Evolutionary conservation across 2,797 vertebrate genomes (phyloP), one percentile per base, ranked within the genome.

Genomic region (Phoebastria nigripes): DNA sequence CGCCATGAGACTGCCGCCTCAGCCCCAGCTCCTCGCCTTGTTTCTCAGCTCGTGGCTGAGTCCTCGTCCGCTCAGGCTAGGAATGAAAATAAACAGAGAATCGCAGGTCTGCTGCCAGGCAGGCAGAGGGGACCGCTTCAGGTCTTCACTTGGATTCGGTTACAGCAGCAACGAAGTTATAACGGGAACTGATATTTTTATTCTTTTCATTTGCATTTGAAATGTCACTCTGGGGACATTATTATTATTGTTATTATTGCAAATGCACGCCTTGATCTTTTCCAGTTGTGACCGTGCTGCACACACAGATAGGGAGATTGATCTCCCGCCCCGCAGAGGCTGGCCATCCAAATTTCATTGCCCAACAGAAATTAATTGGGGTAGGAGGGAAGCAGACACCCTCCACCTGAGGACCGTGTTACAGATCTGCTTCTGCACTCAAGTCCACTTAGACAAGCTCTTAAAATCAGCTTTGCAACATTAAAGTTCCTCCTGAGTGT

Each of bases 181-280:
- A 94, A 84, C 70, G 84, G 90, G 86, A 95, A 87, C 63, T 9
- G 35, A 25, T 93, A 93, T 87, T 94, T 94, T 93, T 89, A 90
- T 89, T 90, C 66, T 82, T 90, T 87, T 54, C 37, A 90, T 96
- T 94, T 96, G 90, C 90, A 89, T 96, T 87, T 84, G 70, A 84
- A 95, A 93, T 72, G 71, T 52, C 86, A 41, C 92, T 54, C 73
- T 37, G 47, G 88, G 94, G 92, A 90, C 46, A 12, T 55, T 46
- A 41, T 70, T 83, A 18, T 78, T 96, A 25, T 87, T 94, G 24
- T 86, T 90, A 13, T 69, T 63, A 29, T 42, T 78, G 44, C 74
- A 95, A 86, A 62, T 3, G 9, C 0, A 0, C 4, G 31, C 44
- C 83, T 90, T 80, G 66, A 66, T 92, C 78, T 90, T 79, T 81